phyloP scores from a whole-genome alignment of 2,888 invertebrate genomes.

The Sphecodes monilicornis region DNA sequence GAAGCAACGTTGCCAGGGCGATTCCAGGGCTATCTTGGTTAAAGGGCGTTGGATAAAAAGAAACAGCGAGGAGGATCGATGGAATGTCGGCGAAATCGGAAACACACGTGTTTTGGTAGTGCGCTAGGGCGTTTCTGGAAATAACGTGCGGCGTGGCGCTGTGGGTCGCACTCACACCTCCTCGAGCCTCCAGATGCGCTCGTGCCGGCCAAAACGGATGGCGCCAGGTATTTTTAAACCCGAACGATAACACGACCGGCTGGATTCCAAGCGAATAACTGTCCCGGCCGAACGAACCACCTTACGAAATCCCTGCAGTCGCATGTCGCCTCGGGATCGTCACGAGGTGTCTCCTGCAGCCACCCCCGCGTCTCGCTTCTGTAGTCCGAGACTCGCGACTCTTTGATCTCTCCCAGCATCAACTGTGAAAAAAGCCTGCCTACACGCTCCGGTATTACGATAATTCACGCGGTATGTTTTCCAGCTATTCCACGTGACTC shows the following conservation, averaged over 20 bases:
- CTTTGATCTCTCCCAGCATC: neutral
- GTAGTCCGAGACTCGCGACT: neutral
- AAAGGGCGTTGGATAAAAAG: neutral
- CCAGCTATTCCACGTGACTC: constrained; percentile 4
- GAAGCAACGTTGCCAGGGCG: neutral
- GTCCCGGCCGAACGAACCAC: constrained; percentile 57
- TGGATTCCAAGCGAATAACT: constrained; percentile 66
- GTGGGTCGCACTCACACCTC: constrained; percentile 15
- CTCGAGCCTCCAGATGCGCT: constrained; percentile 36
- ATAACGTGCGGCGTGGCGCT: constrained; percentile 48
- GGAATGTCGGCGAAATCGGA: constrained; percentile 37
- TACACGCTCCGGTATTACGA: constrained; percentile 21
- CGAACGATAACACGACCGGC: constrained; percentile 66
- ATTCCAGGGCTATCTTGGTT: neutral
- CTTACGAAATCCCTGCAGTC: constrained; percentile 62
- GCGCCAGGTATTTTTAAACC: constrained; percentile 74
- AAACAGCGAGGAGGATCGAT: neutral
- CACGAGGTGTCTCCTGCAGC: constrained; percentile 34
- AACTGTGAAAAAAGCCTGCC: constrained; percentile 27
- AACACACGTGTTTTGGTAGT: constrained; percentile 22
- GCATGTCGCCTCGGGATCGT: constrained; percentile 45
- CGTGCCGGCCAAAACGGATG: constrained; percentile 59
- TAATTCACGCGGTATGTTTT: constrained; percentile 34
- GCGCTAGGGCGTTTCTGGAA: constrained; percentile 53
- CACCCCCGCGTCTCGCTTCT: constrained; percentile 49